Base-by-base conservation (phyloP, 2,888 invertebrate genomes). In the Andricus quercusramuli region DNA sequence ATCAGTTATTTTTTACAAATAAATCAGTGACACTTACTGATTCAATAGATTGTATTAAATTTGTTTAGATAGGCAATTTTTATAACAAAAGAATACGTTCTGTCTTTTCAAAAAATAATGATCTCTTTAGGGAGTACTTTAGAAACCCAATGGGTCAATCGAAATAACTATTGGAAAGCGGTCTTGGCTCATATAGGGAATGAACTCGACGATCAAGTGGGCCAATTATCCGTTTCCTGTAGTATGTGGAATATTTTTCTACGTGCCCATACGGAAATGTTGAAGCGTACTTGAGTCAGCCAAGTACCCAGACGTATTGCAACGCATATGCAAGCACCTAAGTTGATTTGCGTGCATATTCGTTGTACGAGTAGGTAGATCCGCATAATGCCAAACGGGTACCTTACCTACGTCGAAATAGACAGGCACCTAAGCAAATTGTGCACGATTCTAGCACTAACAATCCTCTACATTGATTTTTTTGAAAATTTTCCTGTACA, bases 171-270 rank as follows among this genome's bases (percentile, higher is more conserved):
- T 90, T 91, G 90, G 90, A 91, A 92, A 90, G 90, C 89, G 87
- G 87, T 86, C 85, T 88, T 87, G 83, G 82, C 76, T 83, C 80
- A 68, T 79, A 83, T 25, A 56, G 82, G 80, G 86, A 87, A 87
- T 85, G 84, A 86, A 83, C 85, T 83, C 83, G 78, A 85, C 91
- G 91, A 92, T 92, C 92, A 90, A 92, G 92, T 91, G 92, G 89
- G 90, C 92, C 92, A 92, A 92, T 92, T 92, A 92, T 90, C 89
- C 85, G 82, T 80, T 70, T 84, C 83, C 82, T 82, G 81, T 80
- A 83, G 83, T 87, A 83, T 84, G 83, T 85, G 87, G 84, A 88
- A 86, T 86, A 88, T 89, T 88, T 88, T 87, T 89, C 88, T 87
- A 85, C 83, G 78, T 67, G 74, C 78, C 78, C 87, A 86, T 88